phyloP scores from a whole-genome alignment of 2,113 vertebrate species.

The Balaeniceps rex region DNA sequence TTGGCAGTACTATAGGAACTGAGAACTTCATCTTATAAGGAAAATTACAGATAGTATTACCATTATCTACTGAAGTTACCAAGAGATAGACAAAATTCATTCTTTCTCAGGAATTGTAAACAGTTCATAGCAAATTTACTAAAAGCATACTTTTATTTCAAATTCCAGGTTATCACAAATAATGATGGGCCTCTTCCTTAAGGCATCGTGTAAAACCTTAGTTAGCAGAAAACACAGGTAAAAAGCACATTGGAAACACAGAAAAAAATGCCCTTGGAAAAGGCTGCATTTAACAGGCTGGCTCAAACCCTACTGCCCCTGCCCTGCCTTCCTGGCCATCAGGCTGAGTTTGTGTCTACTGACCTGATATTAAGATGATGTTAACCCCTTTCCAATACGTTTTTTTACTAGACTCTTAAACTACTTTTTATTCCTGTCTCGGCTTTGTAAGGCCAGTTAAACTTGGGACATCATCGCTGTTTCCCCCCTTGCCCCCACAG shows the following conservation, averaged over 20 bases:
- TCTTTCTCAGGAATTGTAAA: neutral
- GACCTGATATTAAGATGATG: fast-evolving
- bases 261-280: fast-evolving
- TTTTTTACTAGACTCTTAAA: too few relatives aligned
- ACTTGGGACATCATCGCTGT: fast-evolving
- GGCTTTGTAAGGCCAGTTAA: neutral
- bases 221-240: neutral
- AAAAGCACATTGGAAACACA: neutral
- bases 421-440: neutral
- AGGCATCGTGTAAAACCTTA: neutral
- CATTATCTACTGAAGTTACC: neutral
- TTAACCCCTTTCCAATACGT: neutral
- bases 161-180: neutral
- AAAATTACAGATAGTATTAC: neutral
- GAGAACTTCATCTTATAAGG: neutral
- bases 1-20: neutral
- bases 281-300: neutral
- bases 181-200: fast-evolving
- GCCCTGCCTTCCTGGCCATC: neutral
- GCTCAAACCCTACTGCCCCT: neutral
- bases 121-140: neutral
- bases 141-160: neutral
- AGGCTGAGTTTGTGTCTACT: too few relatives aligned
- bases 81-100: neutral
- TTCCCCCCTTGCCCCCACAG: neutral